Evolutionary conservation across 2,888 invertebrate genomes (phyloP).

Genomic region (Eucera pruinosa): DNA sequence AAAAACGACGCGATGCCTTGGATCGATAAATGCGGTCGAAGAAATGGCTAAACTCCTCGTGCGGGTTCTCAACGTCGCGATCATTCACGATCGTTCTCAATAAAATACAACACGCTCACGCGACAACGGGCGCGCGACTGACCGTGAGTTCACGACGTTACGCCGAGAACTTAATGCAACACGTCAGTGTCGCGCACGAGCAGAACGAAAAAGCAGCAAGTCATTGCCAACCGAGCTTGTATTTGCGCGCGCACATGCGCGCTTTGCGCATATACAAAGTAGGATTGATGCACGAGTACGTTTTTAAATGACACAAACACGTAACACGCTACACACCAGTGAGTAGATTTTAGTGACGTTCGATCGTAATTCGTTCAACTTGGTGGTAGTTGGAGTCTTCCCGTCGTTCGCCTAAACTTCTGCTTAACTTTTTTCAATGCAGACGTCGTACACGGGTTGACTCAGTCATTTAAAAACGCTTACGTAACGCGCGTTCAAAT

Average conservation of each 20-base stretch:
- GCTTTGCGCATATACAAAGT: not conserved
- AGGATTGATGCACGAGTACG: not conserved
- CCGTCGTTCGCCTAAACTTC: not conserved
- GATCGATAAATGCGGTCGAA: not conserved
- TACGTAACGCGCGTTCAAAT: not conserved
- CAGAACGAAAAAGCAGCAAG: conserved; percentile 51
- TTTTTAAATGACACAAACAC: not conserved
- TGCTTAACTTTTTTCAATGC: not conserved
- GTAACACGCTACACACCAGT: not conserved
- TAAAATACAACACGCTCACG: not conserved
- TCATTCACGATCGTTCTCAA: not conserved
- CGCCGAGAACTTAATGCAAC: conserved; percentile 2
- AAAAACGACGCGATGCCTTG: not conserved
- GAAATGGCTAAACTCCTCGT: not conserved
- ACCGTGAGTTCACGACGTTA: not conserved
- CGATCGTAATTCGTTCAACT: not conserved
- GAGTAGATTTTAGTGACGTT: not conserved
- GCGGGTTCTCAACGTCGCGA: not conserved
- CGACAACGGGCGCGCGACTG: conserved; percentile 1
- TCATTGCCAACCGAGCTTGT: conserved; percentile 39
- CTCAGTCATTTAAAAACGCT: not conserved
- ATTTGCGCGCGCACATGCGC: not conserved
- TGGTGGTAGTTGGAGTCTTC: not conserved
- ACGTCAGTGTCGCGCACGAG: conserved; percentile 11
- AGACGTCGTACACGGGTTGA: not conserved